Evolutionary conservation across 1,140 invertebrate species (phyloP), one percentile per base, ranked within the genome.

Genomic region (Lordiphosa mommai): DNA sequence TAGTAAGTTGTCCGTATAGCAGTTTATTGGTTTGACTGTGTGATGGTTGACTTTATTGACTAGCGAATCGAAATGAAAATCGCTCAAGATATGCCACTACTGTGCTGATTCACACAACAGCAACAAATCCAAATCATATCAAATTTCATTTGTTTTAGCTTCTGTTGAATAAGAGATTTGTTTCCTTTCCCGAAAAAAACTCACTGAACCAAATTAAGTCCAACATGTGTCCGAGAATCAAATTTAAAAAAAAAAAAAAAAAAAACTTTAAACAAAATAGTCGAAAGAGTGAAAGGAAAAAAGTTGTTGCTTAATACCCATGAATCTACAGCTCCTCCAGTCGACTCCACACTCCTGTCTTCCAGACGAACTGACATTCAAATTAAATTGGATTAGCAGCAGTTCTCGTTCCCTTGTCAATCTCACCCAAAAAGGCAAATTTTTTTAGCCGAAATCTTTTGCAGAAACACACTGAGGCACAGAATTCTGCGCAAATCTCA

Each of bases 311-410:
- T 82, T 82, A 82, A 84, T 82, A 67, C 73, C 77, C 71, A 76
- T 58, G 64, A 65, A 67, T 66, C 63, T 67, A 67, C 52, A 44
- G 67, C 63, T 66, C 61, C 63, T 13, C 32, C 8, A 57, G 16
- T 56, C 32, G 59, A 50, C 38, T 65, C 41, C 53, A 65, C 61
- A 66, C 47, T 67, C 50, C 56, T 73, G 74, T 79, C 84, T 86
- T 86, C 84, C 84, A 86, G 77, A 87, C 77, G 84, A 87, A 84
- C 84, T 86, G 84, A 72, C 84, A 87, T 79, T 84, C 85, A 86
- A 86, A 82, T 86, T 87, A 86, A 86, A 86, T 86, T 86, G 84
- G 84, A 86, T 86, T 86, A 86, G 84, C 77, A 66, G 60, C 20
- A 13, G 20, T 23, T 23, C 72, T 61, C 72, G 84, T 85, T 87